Base-by-base conservation (phyloP, 2,888 invertebrate genomes). In the Timandra comae region DNA sequence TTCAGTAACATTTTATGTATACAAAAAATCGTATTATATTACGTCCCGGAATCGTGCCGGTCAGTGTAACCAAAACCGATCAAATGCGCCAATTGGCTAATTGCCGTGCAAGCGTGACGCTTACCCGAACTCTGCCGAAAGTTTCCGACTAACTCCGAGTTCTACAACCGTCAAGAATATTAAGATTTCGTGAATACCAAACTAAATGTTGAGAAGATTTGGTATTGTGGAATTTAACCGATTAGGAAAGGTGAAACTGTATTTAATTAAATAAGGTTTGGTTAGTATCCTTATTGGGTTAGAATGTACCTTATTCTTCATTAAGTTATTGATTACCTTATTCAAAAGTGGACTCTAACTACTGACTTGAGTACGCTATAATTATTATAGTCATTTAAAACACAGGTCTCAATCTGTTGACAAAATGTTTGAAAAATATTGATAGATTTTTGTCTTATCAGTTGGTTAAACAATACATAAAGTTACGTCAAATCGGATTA, bases 21-120 rank as follows among this genome's bases (percentile, higher is more conserved):
- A n/a, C n/a, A n/a, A n/a, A n/a, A n/a, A n/a, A n/a, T n/a, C n/a
- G n/a, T n/a, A n/a, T n/a, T n/a, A n/a, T n/a, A n/a, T n/a, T n/a
- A n/a, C n/a, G n/a, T n/a, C n/a, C n/a, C n/a, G n/a, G n/a, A n/a
- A n/a, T n/a, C n/a, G n/a, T n/a, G 3, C 11, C 24, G 4, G 6
- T 4, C 11, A 7, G 11, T 24, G 6, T 24, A 24, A 24, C 9
- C 9, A 24, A 2, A 3, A 10, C 24, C 24, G 24, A 24, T 24
- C 9, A 24, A 16, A 16, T 9, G 9, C 24, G 24, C 9, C 24
- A 24, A 24, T 24, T 11, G 24, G 24, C 24, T 24, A 24, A 24
- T 24, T 24, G 24, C 9, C 24, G 8, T 24, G 11, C 24, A 11
- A 24, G 24, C 24, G 24, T 24, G 24, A 24, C 24, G 24, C 24